Percentiles rank a stretch among this genome's conserved stretches.
Evolutionary conservation across 2,888 invertebrate species (phyloP).

Genomic region (Caenorhabditis parvicauda): DNA sequence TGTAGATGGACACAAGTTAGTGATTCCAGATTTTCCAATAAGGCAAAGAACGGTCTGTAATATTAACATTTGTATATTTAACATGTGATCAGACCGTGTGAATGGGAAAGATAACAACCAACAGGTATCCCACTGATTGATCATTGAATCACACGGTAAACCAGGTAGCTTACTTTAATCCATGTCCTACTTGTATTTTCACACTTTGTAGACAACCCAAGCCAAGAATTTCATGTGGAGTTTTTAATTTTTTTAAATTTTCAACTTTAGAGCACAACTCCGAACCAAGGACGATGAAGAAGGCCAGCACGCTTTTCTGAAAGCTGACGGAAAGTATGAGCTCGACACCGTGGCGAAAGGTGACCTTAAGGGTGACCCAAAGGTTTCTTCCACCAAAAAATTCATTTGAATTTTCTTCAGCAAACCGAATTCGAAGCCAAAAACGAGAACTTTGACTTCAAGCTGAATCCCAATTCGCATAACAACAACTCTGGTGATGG

Average conservation of each 20-base stretch:
- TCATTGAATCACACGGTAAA: too few relatives aligned
- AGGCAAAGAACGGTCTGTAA: background rate
- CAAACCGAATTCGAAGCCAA: conserved; percentile 54
- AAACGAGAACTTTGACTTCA: conserved; percentile 58
- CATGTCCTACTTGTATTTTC: too few relatives aligned
- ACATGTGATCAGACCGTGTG: too few relatives aligned
- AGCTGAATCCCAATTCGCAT: conserved; percentile 53
- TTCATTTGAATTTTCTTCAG: conserved; percentile 16
- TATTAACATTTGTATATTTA: background rate
- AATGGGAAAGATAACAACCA: too few relatives aligned
- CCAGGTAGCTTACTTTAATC: too few relatives aligned
- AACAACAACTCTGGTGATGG: conserved; percentile 54
- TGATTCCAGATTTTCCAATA: too few relatives aligned
- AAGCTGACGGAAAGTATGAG: conserved; percentile 61
- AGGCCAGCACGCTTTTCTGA: conserved; percentile 53
- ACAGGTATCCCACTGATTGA: too few relatives aligned
- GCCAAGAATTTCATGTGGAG: too few relatives aligned
- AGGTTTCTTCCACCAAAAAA: conserved; percentile 10
- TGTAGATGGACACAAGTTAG: conserved; percentile 59
- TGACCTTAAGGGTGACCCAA: conserved; percentile 47
- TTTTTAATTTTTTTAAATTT: background rate
- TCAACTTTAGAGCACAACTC: conserved; percentile 51
- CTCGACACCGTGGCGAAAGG: conserved; percentile 57
- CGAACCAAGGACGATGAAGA: conserved; percentile 49
- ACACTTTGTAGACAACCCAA: too few relatives aligned